Base-by-base conservation (phyloP, 1,140 invertebrate species). In the Homalodisca vitripennis region DNA sequence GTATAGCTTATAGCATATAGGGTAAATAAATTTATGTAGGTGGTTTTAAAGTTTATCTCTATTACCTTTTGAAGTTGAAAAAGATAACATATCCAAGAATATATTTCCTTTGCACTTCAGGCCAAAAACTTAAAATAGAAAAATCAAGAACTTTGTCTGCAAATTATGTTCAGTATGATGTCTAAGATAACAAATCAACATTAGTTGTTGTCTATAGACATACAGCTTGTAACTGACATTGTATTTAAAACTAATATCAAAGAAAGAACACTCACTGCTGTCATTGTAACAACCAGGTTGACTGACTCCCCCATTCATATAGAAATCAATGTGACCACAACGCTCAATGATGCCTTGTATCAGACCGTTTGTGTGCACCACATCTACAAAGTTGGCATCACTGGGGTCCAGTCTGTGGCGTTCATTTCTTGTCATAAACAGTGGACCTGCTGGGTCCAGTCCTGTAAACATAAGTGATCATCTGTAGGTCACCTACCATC, bases 281-380 rank as follows among this genome's bases (percentile, higher is more conserved):
- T 30, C 66, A 48, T 70, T 63, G 20, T 60, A 27, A 71, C 87
- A 89, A 0, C 88, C 89, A 0, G 89, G 89, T 72, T 91, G 90
- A 32, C 79, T 80, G 24, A 84, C 78, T 0, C 89, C 90, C 0
- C 88, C 88, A 75, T 92, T 92, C 76, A 89, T 82, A 72, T 89
- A 92, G 72, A 91, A 91, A 72, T 92, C 90, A 0, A 88, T 82
- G 73, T 90, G 87, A 0, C 89, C 89, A 67, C 82, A 82, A n/a
- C 81, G 74, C 64, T 87, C 85, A 17, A 87, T 47, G 70, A 86
- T 84, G 0, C 88, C 87, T 74, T 89, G 85, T 0, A 87, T 78
- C 53, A 88, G 85, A 10, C 82, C 88, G 76, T 92, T 91, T 0
- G 90, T 90, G 68, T 93, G 91, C 51, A 91, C 85, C 0, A 90